Evolutionary conservation across 2,797 vertebrate species (phyloP), one percentile per base, ranked within the genome.

Genomic region (Danio jaintianensis): DNA sequence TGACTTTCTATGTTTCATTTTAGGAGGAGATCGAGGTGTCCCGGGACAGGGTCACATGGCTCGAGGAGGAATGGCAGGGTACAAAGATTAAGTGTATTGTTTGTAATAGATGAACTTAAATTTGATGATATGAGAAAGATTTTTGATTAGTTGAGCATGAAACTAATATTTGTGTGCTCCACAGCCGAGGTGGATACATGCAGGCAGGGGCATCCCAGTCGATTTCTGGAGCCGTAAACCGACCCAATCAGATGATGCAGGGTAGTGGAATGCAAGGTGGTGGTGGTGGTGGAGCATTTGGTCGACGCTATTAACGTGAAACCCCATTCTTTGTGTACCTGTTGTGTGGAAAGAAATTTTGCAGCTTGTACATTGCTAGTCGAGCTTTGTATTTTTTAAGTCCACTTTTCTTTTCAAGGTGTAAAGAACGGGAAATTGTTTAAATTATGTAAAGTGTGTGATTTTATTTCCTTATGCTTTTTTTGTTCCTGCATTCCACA

Each of bases 41-140:
- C 94, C 84, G 84, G 94, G 89, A 42, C 95, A 95, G 81, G 93
- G 94, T 86, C 95, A 96, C 48, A 90, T 96, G 50, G 89, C 83
- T n/a, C 92, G 95, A 63, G 96, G 96, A 86, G 96, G 95, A 84
- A 93, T 96, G 76, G 86, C 94, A 0, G 94, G 95, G 97, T 98
- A 92, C 94, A 93, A 20, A 70, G 45, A 18, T 63, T 52, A 42
- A 0, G 38, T 62, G 43, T 29, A 29, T 29, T 29, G n/a, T n/a
- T n/a, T n/a, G n/a, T n/a, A n/a, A n/a, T n/a, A n/a, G n/a, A n/a
- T n/a, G n/a, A n/a, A 29, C 29, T 29, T 29, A 3, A 29, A n/a
- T n/a, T n/a, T 29, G 29, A n/a, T n/a, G n/a, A 29, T 29, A 22
- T 38, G 59, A 10, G 4, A 29, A 12, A n/a, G 0, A 18, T 45